These are phyloP conservation scores for Ephialtes manifestator DNA, from an alignment of 2,888 invertebrate genomes.

Conservation along the genomic window DNA sequence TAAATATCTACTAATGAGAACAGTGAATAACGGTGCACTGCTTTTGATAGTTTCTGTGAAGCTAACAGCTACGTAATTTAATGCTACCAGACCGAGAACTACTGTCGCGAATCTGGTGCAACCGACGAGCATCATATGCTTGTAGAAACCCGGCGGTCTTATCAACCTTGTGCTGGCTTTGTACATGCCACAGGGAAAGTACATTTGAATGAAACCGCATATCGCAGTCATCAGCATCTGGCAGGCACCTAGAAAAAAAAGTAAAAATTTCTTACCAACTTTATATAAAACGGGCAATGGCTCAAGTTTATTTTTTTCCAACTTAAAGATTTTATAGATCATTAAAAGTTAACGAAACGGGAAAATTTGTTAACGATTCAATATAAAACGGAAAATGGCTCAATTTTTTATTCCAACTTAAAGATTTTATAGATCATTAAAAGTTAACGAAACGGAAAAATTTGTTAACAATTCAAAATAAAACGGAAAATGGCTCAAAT, in stretches of 20 bases:
- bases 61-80: conserved; percentile 93
- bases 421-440: no score
- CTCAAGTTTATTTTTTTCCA: no score
- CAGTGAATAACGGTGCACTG: conserved; percentile 93
- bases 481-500: no score
- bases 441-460: background rate
- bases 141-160: conserved; percentile 90
- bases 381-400: no score
- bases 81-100: conserved; percentile 90
- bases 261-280: conserved; percentile 20
- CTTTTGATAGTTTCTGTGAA: conserved; percentile 94
- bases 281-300: no score
- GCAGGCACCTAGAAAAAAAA: conserved; percentile 88
- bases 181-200: conserved; percentile 92
- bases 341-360: no score
- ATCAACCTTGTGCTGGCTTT: conserved; percentile 88
- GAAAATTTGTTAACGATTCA: conserved; percentile 19
- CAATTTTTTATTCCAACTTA: no score
- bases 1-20: conserved; percentile 90
- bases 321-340: no score
- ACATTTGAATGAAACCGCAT: conserved; percentile 92
- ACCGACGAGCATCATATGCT: conserved; percentile 91
- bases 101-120: conserved; percentile 92
- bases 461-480: conserved; percentile 5
- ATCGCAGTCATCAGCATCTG: conserved; percentile 92